Evolutionary conservation across 2,888 invertebrate species (phyloP), one percentile per base, ranked within the genome.

Genomic region (Tetheella fluctuosa): DNA sequence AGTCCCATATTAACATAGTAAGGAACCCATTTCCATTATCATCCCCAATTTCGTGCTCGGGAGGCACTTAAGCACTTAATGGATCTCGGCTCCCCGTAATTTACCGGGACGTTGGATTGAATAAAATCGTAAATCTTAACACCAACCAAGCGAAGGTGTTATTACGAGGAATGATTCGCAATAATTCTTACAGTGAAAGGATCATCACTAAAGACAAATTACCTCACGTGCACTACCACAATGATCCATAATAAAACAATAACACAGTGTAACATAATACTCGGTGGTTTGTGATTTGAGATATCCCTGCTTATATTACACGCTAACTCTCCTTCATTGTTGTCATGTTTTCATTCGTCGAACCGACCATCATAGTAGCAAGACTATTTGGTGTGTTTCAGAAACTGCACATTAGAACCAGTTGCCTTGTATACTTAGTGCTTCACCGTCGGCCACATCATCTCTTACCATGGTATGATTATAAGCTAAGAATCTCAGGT

Each of bases 1-100:
- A 86, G 81, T 84, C 80, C 83, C 86, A 86, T 89, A 91, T 91
- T 90, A 90, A 88, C 90, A 91, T 89, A 87, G 88, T 88, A 84
- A 89, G 89, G 84, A 85, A 86, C 89, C 89, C 89, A 86, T 91
- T 91, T 88, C 86, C 89, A 91, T 90, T 90, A 91, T 91, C 89
- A 90, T 91, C 89, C 89, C 84, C 90, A 91, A 91, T 92, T 91
- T 91, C 85, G 88, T 88, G 88, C 91, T 90, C 88, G 88, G 85
- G 85, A 88, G 90, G 90, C 91, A 91, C 91, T 91, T 91, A 91
- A 91, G 90, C 88, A 91, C 90, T 91, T 91, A 91, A 92, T 90
- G 91, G 90, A 88, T 91, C 88, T 88, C 89, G 84, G 89, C 89
- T 89, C 85, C 80, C 84, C 85, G 88, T 90, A 89, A 91, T 91